Percentiles rank a stretch among this genome's conserved stretches.
These are phyloP conservation scores for Corbicula japonica DNA, from an alignment of 2,888 invertebrate species.

Conservation along the genomic window DNA sequence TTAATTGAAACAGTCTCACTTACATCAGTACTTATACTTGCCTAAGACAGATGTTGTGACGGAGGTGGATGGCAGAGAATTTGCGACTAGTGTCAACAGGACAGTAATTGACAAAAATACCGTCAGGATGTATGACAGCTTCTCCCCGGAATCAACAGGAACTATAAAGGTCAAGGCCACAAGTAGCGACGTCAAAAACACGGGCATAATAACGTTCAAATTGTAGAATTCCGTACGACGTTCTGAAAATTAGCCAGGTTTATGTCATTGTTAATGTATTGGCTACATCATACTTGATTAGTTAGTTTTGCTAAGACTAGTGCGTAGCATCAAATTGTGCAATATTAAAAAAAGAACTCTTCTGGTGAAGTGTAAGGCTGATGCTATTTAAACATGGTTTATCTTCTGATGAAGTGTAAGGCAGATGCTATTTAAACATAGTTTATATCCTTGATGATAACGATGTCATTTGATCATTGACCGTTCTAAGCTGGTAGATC, in stretches of 20 bases:
- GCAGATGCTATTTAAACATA: too few species aligned
- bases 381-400: too few species aligned
- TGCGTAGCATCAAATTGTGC: neutral
- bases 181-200: slow-evolving; percentile 65
- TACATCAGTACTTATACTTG: too few species aligned
- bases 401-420: too few species aligned
- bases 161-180: slow-evolving; percentile 67
- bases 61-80: slow-evolving; percentile 57
- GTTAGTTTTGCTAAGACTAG: too few species aligned
- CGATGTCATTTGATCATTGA: too few species aligned
- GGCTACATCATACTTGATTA: too few species aligned
- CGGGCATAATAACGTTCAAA: slow-evolving; percentile 67
- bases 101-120: slow-evolving; percentile 67
- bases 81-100: slow-evolving; percentile 54
- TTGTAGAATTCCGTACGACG: slow-evolving; percentile 67
- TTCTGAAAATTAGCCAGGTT: slow-evolving; percentile 14
- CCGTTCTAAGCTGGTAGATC: too few species aligned
- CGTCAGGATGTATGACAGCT: slow-evolving; percentile 66
- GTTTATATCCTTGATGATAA: too few species aligned
- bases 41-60: slow-evolving; percentile 60
- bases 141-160: slow-evolving; percentile 71
- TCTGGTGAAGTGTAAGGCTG: too few species aligned
- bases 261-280: neutral
- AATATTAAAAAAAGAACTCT: neutral
- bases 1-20: too few species aligned